Evolutionary conservation across 2,113 vertebrate species (phyloP).

Genomic region (Promerops cafer): DNA sequence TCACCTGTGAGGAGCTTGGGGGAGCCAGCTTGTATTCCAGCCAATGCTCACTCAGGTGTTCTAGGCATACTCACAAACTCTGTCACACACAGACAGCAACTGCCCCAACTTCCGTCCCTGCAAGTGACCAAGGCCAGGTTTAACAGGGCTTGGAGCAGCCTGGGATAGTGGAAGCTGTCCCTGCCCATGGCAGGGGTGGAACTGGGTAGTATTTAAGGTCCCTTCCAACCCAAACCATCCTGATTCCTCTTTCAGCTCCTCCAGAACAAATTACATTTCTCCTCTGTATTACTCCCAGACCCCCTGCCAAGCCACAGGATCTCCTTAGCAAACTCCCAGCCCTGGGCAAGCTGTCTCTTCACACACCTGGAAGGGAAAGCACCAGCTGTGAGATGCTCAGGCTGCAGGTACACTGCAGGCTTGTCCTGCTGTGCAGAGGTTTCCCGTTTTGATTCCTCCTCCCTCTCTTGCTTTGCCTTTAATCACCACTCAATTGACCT

Average conservation of each 20-base stretch:
- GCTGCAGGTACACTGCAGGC: neutral
- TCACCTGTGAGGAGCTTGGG: neutral
- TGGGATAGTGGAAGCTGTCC: neutral
- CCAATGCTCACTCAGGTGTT: too few relatives aligned
- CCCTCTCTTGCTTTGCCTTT: neutral
- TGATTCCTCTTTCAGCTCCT: neutral
- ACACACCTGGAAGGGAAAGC: neutral
- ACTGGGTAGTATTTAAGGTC: neutral
- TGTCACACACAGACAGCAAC: fast-evolving
- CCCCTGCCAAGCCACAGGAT: neutral
- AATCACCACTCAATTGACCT: neutral
- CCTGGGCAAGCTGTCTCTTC: fast-evolving
- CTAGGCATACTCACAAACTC: fast-evolving
- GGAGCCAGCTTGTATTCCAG: neutral
- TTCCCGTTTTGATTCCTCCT: neutral
- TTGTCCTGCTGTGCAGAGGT: neutral
- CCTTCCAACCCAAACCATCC: neutral
- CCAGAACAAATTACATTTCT: neutral
- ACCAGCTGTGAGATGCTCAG: neutral
- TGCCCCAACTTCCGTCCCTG: neutral
- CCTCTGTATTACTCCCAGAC: neutral
- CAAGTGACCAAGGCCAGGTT: neutral
- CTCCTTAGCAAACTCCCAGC: neutral
- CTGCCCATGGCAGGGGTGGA: neutral
- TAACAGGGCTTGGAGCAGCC: neutral